phyloP scores from a whole-genome alignment of 2,797 vertebrate species.

The Cossypha dichroa region DNA sequence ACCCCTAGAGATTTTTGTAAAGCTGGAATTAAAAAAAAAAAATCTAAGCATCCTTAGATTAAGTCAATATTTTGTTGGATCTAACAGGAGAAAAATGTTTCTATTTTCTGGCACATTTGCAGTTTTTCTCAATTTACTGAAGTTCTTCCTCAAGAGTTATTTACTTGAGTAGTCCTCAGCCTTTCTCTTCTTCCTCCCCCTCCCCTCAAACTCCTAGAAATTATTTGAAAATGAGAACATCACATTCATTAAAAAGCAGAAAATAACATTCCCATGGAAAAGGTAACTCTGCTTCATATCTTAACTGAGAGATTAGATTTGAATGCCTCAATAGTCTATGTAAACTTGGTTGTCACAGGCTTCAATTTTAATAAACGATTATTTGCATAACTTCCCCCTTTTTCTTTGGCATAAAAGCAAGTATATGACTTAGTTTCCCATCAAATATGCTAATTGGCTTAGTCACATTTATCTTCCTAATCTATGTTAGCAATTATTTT shows the following conservation, averaged over 20 bases:
- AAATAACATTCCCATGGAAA: background rate
- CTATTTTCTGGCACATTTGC: background rate
- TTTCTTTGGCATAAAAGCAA: background rate
- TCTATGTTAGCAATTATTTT: background rate
- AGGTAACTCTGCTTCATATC: background rate
- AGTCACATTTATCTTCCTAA: conserved; percentile 3
- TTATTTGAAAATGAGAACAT: conserved; percentile 16
- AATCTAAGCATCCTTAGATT: background rate
- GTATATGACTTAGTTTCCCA: background rate
- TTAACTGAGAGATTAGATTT: background rate
- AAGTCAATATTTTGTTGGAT: background rate
- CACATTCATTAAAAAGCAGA: background rate
- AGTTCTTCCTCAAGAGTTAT: background rate
- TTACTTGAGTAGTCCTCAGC: background rate
- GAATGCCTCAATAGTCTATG: background rate
- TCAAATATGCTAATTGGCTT: background rate
- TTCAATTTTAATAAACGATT: conserved; percentile 30
- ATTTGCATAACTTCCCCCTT: background rate
- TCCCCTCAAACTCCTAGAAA: background rate
- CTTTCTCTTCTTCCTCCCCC: background rate
- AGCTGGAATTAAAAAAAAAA: background rate
- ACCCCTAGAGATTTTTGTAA: background rate
- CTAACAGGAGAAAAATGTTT: background rate
- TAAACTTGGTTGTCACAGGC: conserved; percentile 40
- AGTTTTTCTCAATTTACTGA: conserved; percentile 8